Evolutionary conservation across 1,140 invertebrate species (phyloP).

Genomic region (Zaprionus tsacasi): DNA sequence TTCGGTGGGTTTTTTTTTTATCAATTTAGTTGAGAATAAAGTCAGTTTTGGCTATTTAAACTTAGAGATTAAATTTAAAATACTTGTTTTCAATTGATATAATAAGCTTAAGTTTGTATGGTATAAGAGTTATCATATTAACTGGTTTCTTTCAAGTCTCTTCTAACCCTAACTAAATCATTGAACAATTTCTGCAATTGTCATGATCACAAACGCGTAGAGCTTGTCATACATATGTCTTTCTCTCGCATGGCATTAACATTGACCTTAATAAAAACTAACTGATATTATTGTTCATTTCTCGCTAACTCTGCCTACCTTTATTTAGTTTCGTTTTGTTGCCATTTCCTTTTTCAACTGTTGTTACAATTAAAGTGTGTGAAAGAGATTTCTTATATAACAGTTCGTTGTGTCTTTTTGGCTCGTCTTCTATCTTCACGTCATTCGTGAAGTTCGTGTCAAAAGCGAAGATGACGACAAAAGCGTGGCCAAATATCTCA

Average conservation of each 20-base stretch:
- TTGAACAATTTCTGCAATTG: slow-evolving; percentile 20
- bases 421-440: slow-evolving; percentile 20
- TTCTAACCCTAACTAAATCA: neutral
- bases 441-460: slow-evolving; percentile 53
- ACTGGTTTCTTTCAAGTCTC: neutral
- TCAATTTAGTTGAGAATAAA: neutral
- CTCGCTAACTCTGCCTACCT: slow-evolving; percentile 18
- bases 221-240: slow-evolving; percentile 7
- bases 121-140: neutral
- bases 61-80: neutral
- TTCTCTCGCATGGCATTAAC: slow-evolving; percentile 61
- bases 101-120: neutral
- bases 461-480: slow-evolving; percentile 61
- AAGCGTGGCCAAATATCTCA: slow-evolving; percentile 51
- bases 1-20: neutral
- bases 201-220: slow-evolving; percentile 7
- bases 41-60: neutral
- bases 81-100: neutral
- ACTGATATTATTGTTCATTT: slow-evolving; percentile 49
- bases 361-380: slow-evolving; percentile 52
- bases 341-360: slow-evolving; percentile 36
- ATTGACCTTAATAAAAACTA: slow-evolving; percentile 77
- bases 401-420: slow-evolving; percentile 26
- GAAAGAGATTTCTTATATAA: slow-evolving; percentile 64
- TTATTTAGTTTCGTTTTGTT: slow-evolving; percentile 5